These are phyloP conservation scores for Phoenoteleia sp. DNA, from an alignment of 2,888 invertebrate species.

Conservation along the genomic window DNA sequence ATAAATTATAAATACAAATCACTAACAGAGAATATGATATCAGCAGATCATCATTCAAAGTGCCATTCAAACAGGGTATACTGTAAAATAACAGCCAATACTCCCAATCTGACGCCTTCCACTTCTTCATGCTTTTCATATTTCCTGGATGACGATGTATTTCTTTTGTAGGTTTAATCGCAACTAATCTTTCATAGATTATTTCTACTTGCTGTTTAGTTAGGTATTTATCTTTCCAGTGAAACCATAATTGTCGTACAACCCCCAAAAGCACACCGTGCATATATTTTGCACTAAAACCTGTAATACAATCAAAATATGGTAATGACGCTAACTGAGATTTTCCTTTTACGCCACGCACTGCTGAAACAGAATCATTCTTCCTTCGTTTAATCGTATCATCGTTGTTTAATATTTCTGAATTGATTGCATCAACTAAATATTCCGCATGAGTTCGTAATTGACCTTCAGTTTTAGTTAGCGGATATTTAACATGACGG, in stretches of 20 bases:
- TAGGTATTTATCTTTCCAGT: constrained; percentile 38
- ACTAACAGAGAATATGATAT: constrained; percentile 41
- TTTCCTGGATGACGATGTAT: constrained; percentile 56
- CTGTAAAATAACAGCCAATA: constrained; percentile 63
- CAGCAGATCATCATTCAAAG: constrained; percentile 33
- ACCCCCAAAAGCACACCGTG: constrained; percentile 59
- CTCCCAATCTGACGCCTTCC: constrained; percentile 63
- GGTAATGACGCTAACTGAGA: constrained; percentile 17
- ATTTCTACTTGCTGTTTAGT: constrained; percentile 22
- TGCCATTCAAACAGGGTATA: constrained; percentile 49
- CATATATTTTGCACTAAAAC: constrained; percentile 59
- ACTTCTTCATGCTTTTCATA: constrained; percentile 22
- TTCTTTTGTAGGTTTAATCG: constrained; percentile 46
- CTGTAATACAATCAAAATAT: constrained; percentile 56
- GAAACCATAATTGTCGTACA: constrained; percentile 27
- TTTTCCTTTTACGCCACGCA: constrained; percentile 49
- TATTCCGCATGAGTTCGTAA: constrained; percentile 49
- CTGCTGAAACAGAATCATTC: not conserved
- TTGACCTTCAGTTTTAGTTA: not conserved
- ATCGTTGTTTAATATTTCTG: not conserved
- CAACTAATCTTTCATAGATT: not conserved
- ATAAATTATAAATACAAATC: constrained; percentile 9
- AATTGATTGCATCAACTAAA: constrained; percentile 36
- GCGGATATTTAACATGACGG: constrained; percentile 11
- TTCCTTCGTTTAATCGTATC: constrained; percentile 17